Percentiles rank a stretch among this genome's conserved stretches.
phyloP scores from a whole-genome alignment of 1,140 invertebrate genomes.

The Trypoxylus dichotomus region DNA sequence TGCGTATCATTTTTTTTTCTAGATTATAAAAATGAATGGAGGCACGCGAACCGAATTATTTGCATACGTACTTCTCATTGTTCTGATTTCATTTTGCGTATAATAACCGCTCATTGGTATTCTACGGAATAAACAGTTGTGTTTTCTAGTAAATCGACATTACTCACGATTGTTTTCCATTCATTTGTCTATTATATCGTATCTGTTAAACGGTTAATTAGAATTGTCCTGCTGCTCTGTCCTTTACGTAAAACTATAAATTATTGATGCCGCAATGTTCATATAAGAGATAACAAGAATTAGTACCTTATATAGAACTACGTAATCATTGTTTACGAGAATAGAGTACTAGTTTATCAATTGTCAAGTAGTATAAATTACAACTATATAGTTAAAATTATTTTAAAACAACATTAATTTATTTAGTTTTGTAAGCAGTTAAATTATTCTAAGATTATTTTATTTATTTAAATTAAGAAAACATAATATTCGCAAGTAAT shows the following conservation, averaged over 20 bases:
- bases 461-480: no score
- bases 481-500: no score
- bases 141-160: not conserved
- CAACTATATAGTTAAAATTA: no score
- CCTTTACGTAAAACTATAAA: constrained; percentile 2
- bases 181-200: not conserved
- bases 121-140: not conserved
- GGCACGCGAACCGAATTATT: not conserved
- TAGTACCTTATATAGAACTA: not conserved
- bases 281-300: not conserved
- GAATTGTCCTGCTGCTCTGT: not conserved
- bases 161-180: constrained; percentile 7
- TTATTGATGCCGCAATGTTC: not conserved
- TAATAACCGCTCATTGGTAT: constrained; percentile 22
- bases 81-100: constrained; percentile 26
- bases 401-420: no score
- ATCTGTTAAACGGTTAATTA: constrained; percentile 9
- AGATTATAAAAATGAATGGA: no score
- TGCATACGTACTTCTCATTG: not conserved
- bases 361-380: not conserved
- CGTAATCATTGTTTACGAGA: not conserved
- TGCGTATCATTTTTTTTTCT: no score
- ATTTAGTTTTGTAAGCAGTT: no score
- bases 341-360: not conserved
- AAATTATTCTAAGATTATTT: no score